A percentile compares a stretch with the other conserved stretches of the same genome.
Evolutionary conservation across 2,888 invertebrate species (phyloP).

Genomic region (Rhamnusium bicolor): DNA sequence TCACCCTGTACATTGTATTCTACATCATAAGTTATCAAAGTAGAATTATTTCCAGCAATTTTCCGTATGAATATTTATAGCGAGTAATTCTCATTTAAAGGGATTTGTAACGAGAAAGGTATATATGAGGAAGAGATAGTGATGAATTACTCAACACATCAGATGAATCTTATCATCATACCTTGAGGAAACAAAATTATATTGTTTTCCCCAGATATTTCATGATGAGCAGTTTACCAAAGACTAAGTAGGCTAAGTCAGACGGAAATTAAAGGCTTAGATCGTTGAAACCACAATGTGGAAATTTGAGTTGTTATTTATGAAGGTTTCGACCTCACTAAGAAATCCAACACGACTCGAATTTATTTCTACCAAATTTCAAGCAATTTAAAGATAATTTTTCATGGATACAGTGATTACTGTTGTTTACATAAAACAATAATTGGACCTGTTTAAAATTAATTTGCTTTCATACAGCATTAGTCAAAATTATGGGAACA

Average conservation of each 20-base stretch:
- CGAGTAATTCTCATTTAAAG: background rate
- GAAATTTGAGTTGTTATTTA: background rate
- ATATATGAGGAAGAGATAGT: background rate
- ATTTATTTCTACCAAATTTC: too few species aligned
- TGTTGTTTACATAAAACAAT: too few species aligned
- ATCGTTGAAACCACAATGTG: background rate
- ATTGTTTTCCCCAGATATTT: background rate
- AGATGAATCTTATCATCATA: background rate
- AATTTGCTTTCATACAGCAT: too few species aligned
- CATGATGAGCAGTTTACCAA: background rate
- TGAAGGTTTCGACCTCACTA: background rate
- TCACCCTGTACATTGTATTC: too few species aligned
- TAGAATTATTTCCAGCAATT: background rate
- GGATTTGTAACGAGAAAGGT: background rate
- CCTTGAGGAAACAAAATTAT: background rate
- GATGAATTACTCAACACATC: background rate
- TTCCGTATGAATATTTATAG: background rate
- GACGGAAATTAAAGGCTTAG: background rate
- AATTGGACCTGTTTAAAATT: too few species aligned
- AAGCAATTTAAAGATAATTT: too few species aligned
- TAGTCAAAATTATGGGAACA: too few species aligned
- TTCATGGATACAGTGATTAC: too few species aligned
- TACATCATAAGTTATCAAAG: too few species aligned
- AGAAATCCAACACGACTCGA: too few species aligned
- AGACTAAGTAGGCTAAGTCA: background rate